Percentiles rank a stretch among this genome's conserved stretches.
Conservation (phyloP, 2,888 invertebrate genomes). For the Orgyia antiqua region DNA sequence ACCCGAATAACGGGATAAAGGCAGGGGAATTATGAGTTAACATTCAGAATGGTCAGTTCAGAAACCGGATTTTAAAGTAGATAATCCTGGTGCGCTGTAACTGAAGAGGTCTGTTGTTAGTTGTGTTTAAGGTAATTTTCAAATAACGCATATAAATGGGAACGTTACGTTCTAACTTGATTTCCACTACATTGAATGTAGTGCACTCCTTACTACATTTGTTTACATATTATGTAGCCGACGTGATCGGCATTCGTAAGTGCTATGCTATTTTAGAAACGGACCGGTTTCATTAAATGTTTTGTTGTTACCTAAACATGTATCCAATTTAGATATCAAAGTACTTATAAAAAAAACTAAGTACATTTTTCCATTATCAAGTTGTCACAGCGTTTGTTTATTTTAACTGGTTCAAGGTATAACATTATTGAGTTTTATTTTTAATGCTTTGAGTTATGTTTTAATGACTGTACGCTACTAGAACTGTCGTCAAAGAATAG, state of each 20-base stretch:
- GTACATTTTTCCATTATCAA: neutral
- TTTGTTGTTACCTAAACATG: conserved; percentile 6
- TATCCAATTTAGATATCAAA: conserved; percentile 13
- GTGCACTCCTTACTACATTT: conserved; percentile 18
- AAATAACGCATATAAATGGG: too few relatives aligned
- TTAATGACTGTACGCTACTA: neutral
- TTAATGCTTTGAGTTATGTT: too few relatives aligned
- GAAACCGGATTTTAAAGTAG: too few relatives aligned
- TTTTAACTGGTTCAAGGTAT: conserved; percentile 3
- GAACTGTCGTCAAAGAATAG: too few relatives aligned
- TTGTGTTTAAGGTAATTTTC: too few relatives aligned
- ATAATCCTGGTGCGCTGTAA: too few relatives aligned
- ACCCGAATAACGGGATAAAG: too few relatives aligned
- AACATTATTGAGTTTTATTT: too few relatives aligned
- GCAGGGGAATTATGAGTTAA: too few relatives aligned
- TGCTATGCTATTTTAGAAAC: conserved; percentile 17
- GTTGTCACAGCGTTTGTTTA: neutral
- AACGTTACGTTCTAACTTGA: too few relatives aligned
- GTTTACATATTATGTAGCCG: conserved; percentile 18
- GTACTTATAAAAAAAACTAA: neutral
- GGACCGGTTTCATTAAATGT: conserved; percentile 14
- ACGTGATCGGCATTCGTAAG: conserved; percentile 25
- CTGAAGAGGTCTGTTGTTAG: too few relatives aligned
- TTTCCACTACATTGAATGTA: conserved; percentile 19
- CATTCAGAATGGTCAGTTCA: too few relatives aligned